Conservation (phyloP, 2,113 vertebrate species). For the Rallus limicola region DNA sequence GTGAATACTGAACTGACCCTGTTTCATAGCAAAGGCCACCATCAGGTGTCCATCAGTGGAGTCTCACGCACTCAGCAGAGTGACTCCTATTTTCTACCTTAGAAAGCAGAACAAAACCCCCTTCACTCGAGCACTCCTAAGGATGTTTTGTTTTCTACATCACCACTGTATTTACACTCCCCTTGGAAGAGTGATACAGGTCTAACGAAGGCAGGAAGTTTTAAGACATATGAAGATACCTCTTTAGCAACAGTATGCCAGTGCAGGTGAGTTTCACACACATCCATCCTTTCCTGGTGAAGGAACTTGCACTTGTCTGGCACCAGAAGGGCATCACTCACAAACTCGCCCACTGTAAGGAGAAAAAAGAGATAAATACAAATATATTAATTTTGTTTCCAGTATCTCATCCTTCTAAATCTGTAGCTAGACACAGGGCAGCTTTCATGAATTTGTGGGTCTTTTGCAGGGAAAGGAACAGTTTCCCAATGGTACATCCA, state of each 20-base stretch:
- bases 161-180: not conserved
- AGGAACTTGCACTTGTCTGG: constrained; percentile 98
- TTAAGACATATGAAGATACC: constrained; percentile 72
- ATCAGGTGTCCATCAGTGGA: not conserved
- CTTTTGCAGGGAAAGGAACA: not conserved
- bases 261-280: constrained; percentile 97
- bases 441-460: not conserved
- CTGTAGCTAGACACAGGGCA: not conserved
- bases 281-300: constrained; percentile 97
- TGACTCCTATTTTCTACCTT: not conserved
- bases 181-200: not conserved
- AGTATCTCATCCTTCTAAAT: not conserved
- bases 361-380: not conserved
- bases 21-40: not conserved
- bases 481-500: not conserved
- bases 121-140: not conserved
- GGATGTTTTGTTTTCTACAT: not conserved
- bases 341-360: constrained; percentile 93
- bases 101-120: not conserved
- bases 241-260: constrained; percentile 99
- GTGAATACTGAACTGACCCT: no score
- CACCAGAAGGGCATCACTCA: constrained; percentile 97
- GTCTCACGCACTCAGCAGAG: not conserved
- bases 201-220: not conserved
- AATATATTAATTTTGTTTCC: not conserved